Evolutionary conservation across 2,113 vertebrate species (phyloP).

Genomic region (Fulmarus glacialis): DNA sequence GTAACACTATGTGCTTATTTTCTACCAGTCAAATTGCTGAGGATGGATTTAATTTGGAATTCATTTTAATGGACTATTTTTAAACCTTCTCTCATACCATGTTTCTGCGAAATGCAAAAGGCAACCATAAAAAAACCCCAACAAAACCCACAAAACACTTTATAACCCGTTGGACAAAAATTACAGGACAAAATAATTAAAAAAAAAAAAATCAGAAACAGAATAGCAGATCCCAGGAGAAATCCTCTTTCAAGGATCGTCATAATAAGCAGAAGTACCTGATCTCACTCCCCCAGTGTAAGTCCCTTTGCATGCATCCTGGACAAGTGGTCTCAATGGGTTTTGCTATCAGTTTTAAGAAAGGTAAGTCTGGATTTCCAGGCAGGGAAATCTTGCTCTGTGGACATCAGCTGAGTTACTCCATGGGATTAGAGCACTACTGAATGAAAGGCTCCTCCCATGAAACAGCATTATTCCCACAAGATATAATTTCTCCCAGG

Average conservation of each 20-base stretch:
- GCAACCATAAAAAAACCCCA: background rate
- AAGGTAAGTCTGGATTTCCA: background rate
- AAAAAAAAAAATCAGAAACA: background rate
- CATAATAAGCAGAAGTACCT: background rate
- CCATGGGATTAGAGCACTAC: background rate
- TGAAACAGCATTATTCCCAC: background rate
- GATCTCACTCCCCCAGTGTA: background rate
- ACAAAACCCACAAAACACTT: background rate
- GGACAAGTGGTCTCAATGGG: background rate
- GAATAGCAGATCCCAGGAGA: background rate
- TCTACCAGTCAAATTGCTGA: slow-evolving; percentile 49
- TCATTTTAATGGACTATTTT: slow-evolving; percentile 60
- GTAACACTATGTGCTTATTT: slow-evolving; percentile 52
- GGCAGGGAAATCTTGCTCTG: background rate
- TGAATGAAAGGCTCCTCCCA: background rate
- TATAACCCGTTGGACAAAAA: background rate
- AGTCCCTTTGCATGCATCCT: background rate
- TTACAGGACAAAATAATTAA: background rate
- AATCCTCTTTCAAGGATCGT: background rate
- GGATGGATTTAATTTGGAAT: slow-evolving; percentile 62
- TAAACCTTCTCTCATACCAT: slow-evolving; percentile 49
- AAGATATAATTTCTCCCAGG: background rate
- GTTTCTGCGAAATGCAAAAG: slow-evolving; percentile 64
- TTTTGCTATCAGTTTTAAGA: background rate
- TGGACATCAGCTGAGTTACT: background rate